Evolutionary conservation across 2,113 vertebrate genomes (phyloP), one percentile per base, ranked within the genome.

Genomic region (Daphoenositta chrysoptera): DNA sequence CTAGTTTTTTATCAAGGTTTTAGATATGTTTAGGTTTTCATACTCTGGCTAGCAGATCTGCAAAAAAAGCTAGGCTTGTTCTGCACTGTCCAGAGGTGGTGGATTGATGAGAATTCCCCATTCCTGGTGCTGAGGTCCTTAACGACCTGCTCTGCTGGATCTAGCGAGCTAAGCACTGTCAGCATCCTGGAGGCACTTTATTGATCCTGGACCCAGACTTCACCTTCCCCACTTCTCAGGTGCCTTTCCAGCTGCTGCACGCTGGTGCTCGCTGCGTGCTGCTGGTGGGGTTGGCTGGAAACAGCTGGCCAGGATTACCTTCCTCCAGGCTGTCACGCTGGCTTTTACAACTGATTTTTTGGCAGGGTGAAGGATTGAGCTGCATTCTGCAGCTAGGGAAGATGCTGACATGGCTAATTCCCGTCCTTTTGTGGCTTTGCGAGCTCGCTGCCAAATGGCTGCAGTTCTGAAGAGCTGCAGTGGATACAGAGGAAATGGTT

Each of bases 321-420:
- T 97, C 93, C 92, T 93, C 48, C 30, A 31, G 88, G 94, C 96
- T 93, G 95, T 89, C 94, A 83, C 3, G 61, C 93, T 91, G 94
- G 28, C 81, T 96, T 96, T 96, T 96, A 97, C 97, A 96, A 93
- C 95, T 93, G 85, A 87, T 96, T 96, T 87, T 86, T 93, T 97
- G 97, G 97, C 95, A 97, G 91, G 54, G 40, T n/a, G 86, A 92
- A 58, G 85, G 83, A 83, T n/a, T 78, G 87, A 94, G 89, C 96
- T 97, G 7, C 53, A 11, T 66, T 96, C 85, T 95, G 89, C 90
- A 96, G 89, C 80, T n/a, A 9, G 54, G 64, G 89, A 96, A 94
- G 94, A 97, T 97, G 98, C 98, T 98, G 98, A 98, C 97, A 92
- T 54, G 77, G 94, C 95, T 95, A 87, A 96, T 97, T 97, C 94